Conservation (phyloP, 2,888 invertebrate genomes). For the Phlogophora meticulosa region DNA sequence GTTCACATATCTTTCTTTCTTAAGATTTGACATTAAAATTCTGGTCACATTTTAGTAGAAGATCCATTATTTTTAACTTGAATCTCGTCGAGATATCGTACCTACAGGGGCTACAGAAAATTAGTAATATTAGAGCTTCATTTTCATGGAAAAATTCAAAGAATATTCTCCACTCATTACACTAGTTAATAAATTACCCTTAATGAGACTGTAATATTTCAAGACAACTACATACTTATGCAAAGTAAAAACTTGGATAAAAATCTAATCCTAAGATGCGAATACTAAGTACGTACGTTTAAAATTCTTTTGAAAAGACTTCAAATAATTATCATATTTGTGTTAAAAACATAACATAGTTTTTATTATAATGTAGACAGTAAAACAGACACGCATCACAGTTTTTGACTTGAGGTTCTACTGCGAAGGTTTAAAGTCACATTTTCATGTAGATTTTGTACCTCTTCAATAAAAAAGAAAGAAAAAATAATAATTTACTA, state of each 20-base stretch:
- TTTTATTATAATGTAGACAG: no score
- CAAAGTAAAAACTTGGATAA: constrained; percentile 8
- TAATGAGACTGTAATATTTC: constrained; percentile 11
- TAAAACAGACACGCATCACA: no score
- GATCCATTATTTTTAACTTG: constrained; percentile 17
- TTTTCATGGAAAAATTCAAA: not conserved
- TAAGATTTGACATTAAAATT: constrained; percentile 27
- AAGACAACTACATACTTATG: constrained; percentile 1
- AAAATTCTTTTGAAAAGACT: not conserved
- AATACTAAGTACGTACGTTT: constrained; percentile 3
- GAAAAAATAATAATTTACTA: no score
- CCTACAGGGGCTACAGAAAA: constrained; percentile 5
- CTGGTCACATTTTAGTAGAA: constrained; percentile 18
- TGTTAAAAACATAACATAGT: no score
- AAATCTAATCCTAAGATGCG: constrained; percentile 28
- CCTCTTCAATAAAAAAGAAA: no score
- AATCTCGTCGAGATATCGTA: not conserved
- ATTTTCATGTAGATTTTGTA: no score
- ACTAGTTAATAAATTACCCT: constrained; percentile 9
- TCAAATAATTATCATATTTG: no score
- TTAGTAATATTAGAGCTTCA: not conserved
- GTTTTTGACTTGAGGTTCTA: no score
- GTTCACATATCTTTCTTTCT: constrained; percentile 5
- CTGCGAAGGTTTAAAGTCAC: no score
- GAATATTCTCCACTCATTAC: not conserved